Evolutionary conservation across 2,888 invertebrate genomes (phyloP).

Genomic region (Adelphocoris suturalis): DNA sequence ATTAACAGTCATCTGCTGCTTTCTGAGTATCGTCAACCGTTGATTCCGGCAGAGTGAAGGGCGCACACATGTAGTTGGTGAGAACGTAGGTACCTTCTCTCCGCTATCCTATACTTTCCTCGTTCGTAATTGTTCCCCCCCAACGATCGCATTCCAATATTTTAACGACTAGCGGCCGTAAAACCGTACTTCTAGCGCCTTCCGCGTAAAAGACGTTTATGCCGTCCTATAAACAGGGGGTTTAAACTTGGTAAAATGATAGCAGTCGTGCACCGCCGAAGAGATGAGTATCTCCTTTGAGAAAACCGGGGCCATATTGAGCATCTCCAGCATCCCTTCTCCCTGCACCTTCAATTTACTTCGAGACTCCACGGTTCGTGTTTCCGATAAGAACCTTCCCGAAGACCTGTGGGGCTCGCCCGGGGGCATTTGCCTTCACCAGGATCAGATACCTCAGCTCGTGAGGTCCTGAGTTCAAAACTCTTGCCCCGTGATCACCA

Average conservation of each 20-base stretch:
- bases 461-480: slow-evolving; percentile 24
- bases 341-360: slow-evolving; percentile 33
- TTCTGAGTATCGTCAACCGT: not conserved
- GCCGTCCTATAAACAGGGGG: slow-evolving; percentile 30
- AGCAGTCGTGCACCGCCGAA: slow-evolving; percentile 34
- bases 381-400: slow-evolving; percentile 12
- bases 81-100: not conserved
- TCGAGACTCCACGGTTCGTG: slow-evolving; percentile 24
- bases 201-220: slow-evolving; percentile 15
- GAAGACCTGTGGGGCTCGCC: slow-evolving; percentile 40
- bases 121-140: slow-evolving; percentile 1
- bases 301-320: slow-evolving; percentile 32
- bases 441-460: slow-evolving; percentile 43
- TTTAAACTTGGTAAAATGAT: slow-evolving; percentile 49
- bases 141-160: slow-evolving; percentile 38
- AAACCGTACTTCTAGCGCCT: slow-evolving; percentile 37
- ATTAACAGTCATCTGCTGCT: no score
- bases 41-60: not conserved
- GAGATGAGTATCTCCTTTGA: slow-evolving; percentile 41
- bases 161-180: not conserved
- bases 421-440: not conserved
- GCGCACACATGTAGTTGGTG: slow-evolving; percentile 1
- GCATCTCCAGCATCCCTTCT: not conserved
- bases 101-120: not conserved
- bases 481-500: not conserved